Evolutionary conservation across 2,113 vertebrate species (phyloP), one percentile per base, ranked within the genome.

Genomic region (Leptobrachium leishanense): DNA sequence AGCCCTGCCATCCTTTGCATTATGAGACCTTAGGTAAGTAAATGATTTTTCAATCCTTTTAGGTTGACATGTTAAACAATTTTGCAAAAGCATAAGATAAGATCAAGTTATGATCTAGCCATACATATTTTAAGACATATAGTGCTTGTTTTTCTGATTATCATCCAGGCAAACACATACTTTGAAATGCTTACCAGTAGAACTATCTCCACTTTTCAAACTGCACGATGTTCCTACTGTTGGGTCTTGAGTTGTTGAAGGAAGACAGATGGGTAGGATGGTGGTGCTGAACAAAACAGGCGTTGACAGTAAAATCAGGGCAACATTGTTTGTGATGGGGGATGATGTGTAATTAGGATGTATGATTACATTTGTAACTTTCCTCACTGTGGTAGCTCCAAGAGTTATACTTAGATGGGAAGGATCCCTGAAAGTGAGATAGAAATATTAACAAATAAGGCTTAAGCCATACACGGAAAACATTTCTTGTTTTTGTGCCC

Each of bases 261-360:
- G 41, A 7, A 82, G 66, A 39, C 81, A 79, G 67, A 82, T 50
- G 39, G 76, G 72, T 20, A 3, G n/a, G 54, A 74, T 31, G 31
- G 63, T 44, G 1, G 72, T 39, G 11, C n/a, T 79, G 76, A 82
- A 75, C 2, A 54, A 77, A 4, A 55, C 41, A 0, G 66, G n/a
- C 5, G n/a, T 53, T 66, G 81, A 63, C 12, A 79, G 81, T 12
- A 43, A 66, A 15, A 82, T 65, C 72, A 79, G 65, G 12, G 72
- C 81, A 41, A 82, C 43, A 39, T 75, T 44, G 9, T 68, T 77
- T 6, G 43, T 31, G 13, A 5, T 2, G 5, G 72, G 72, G 3
- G 67, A 40, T 11, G 7, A 12, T 65, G 57, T 59, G 54, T 41
- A 81, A 43, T 70, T 75, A 39, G 72, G 79, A 54, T 75, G 65